Conservation (phyloP, 2,888 invertebrate species). For the Epirrhoe alternata region DNA sequence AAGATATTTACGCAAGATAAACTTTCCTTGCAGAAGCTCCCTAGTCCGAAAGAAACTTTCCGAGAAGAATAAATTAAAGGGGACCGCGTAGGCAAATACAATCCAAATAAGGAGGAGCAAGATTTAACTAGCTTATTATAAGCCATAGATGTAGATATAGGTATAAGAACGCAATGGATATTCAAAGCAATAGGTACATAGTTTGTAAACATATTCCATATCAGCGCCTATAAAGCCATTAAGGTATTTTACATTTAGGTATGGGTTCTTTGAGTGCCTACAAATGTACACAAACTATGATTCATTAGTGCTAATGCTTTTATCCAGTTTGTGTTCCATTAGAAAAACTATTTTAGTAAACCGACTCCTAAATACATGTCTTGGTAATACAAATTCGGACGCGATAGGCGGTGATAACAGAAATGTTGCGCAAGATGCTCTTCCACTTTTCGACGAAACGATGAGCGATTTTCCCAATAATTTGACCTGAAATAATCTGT, state of each 20-base stretch:
- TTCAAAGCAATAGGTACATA: constrained; percentile 54
- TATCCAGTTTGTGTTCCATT: not conserved
- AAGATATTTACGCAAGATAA: constrained; percentile 57
- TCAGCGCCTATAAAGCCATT: constrained; percentile 7
- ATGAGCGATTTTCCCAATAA: constrained; percentile 67
- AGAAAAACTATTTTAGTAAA: not conserved
- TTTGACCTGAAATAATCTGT: constrained; percentile 53
- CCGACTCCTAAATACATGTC: not conserved
- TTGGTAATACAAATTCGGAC: constrained; percentile 47
- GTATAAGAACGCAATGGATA: constrained; percentile 38
- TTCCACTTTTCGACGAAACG: constrained; percentile 38
- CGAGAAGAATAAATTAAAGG: constrained; percentile 59
- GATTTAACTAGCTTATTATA: constrained; percentile 58
- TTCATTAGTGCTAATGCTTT: not conserved
- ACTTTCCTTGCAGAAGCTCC: constrained; percentile 54
- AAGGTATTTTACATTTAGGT: constrained; percentile 4
- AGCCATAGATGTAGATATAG: constrained; percentile 15
- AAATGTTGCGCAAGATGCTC: constrained; percentile 46
- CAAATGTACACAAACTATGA: not conserved
- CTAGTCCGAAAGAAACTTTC: constrained; percentile 52
- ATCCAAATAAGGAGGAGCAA: constrained; percentile 58
- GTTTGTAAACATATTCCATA: constrained; percentile 49
- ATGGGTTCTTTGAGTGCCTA: not conserved
- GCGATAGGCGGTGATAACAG: constrained; percentile 46
- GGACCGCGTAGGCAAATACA: constrained; percentile 53